Evolutionary conservation across 2,797 vertebrate species (phyloP).

Genomic region (Triplophysa bombifrons): DNA sequence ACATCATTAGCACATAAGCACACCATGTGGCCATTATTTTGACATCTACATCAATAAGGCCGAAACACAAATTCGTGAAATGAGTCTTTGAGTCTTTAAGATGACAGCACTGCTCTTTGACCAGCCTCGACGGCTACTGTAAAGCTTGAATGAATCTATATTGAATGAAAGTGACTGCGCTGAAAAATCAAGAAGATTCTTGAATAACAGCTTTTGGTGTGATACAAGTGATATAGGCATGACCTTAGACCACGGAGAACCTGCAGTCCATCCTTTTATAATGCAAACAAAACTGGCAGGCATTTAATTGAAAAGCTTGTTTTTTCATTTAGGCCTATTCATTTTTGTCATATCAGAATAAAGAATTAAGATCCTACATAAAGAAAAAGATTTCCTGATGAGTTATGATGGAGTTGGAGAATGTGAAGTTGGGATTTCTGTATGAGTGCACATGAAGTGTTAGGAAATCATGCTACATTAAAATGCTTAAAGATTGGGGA

Average conservation of each 20-base stretch:
- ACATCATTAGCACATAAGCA: not conserved
- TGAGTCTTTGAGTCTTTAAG: not conserved
- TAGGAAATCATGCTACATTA: not conserved
- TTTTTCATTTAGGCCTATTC: not conserved
- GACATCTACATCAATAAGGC: not conserved
- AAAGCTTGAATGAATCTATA: not conserved
- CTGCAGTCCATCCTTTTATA: too few relatives aligned
- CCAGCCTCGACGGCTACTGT: not conserved
- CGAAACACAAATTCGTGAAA: not conserved
- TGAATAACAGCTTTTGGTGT: too few relatives aligned
- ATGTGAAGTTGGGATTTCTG: conserved; percentile 11
- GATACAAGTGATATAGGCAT: too few relatives aligned
- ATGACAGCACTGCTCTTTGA: not conserved
- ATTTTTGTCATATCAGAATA: conserved; percentile 24
- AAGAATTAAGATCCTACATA: conserved; percentile 35
- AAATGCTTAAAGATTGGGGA: not conserved
- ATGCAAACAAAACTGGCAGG: too few relatives aligned
- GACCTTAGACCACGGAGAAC: too few relatives aligned
- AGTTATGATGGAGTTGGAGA: conserved; percentile 26
- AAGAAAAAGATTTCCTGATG: not conserved
- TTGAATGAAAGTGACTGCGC: too few relatives aligned
- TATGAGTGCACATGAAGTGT: conserved; percentile 17
- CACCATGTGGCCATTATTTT: not conserved
- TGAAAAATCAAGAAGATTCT: not conserved
- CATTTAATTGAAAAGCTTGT: too few relatives aligned